Evolutionary conservation across 2,888 invertebrate species (phyloP).

Genomic region (Hymenopus coronatus): DNA sequence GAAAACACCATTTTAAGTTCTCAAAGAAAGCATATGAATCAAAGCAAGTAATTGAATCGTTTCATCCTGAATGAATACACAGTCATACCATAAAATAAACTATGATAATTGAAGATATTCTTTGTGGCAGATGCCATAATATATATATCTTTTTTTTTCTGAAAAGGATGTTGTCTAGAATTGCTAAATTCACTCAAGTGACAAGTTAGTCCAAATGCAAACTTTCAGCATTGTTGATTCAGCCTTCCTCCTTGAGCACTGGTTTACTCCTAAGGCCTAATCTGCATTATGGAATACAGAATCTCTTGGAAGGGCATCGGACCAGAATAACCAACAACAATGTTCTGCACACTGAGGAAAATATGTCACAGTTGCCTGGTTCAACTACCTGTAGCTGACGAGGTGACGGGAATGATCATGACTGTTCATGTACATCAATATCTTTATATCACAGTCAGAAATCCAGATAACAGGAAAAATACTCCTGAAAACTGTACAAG

Average conservation of each 20-base stretch:
- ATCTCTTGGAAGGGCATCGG: neutral
- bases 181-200: neutral
- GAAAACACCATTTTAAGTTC: neutral
- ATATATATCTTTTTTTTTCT: neutral
- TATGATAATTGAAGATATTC: neutral
- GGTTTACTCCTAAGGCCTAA: neutral
- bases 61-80: neutral
- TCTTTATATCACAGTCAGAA: constrained; percentile 27
- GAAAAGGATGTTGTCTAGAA: neutral
- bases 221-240: neutral
- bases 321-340: neutral
- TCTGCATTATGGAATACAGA: neutral
- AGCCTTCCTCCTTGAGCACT: neutral
- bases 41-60: neutral
- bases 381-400: neutral
- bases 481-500: constrained; percentile 18
- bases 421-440: constrained; percentile 19
- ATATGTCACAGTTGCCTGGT: neutral
- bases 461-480: constrained; percentile 21
- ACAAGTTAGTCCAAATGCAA: neutral
- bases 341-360: neutral
- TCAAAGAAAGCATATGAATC: neutral
- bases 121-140: neutral
- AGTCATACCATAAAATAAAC: neutral
- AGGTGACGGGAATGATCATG: neutral